Conservation (phyloP, 2,113 vertebrate species). For the Paramormyrops kingsleyae region DNA sequence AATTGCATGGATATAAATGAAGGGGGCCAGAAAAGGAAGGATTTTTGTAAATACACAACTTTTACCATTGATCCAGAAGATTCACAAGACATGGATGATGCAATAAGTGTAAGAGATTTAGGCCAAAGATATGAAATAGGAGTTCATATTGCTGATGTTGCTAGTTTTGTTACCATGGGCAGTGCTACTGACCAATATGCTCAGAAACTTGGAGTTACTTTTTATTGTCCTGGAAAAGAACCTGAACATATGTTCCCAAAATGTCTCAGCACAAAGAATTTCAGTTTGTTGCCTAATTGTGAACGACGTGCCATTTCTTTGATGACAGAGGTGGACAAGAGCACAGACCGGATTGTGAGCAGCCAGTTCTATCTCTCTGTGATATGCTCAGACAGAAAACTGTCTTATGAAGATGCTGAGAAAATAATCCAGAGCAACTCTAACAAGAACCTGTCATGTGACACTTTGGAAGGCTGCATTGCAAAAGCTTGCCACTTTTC, state of each 20-base stretch:
- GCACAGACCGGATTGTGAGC: slow-evolving; percentile 39
- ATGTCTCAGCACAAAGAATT: slow-evolving; percentile 47
- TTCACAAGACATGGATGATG: slow-evolving; percentile 73
- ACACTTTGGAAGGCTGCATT: slow-evolving; percentile 62
- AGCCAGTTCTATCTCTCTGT: slow-evolving; percentile 52
- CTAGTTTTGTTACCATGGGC: slow-evolving; percentile 59
- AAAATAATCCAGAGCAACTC: slow-evolving; percentile 45
- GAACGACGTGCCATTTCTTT: slow-evolving; percentile 71
- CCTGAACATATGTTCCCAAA: slow-evolving; percentile 66
- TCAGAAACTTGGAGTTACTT: slow-evolving; percentile 53
- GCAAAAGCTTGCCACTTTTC: slow-evolving; percentile 68
- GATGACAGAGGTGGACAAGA: slow-evolving; percentile 64
- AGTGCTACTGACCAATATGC: slow-evolving; percentile 61
- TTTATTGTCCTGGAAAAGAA: slow-evolving; percentile 51
- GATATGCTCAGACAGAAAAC: slow-evolving; percentile 59
- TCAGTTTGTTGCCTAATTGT: slow-evolving; percentile 63
- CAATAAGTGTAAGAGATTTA: slow-evolving; percentile 69
- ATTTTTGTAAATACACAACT: slow-evolving; percentile 55
- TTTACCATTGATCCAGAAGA: slow-evolving; percentile 73
- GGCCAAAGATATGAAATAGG: slow-evolving; percentile 67
- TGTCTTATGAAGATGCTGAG: slow-evolving; percentile 74
- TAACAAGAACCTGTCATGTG: slow-evolving; percentile 18
- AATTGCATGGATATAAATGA: slow-evolving; percentile 16
- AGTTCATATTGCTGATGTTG: slow-evolving; percentile 80
- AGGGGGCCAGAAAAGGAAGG: slow-evolving; percentile 35